Conservation (phyloP, 2,888 invertebrate species). For the Ligdia adustata region DNA sequence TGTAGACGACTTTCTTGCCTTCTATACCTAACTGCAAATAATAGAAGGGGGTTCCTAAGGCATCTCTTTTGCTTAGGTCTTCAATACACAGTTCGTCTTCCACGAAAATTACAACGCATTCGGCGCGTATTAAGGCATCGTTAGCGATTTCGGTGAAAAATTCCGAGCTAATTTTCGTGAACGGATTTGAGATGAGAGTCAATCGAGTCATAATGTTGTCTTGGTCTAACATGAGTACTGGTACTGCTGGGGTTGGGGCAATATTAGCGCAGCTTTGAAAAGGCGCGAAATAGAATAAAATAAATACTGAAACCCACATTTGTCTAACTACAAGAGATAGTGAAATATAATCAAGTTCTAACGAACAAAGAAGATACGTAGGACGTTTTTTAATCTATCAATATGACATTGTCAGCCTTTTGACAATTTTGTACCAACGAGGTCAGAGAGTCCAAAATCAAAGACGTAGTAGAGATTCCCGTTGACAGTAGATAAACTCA, state of each 20-base stretch:
- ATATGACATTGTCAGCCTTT: too few relatives aligned
- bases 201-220: conserved; percentile 41
- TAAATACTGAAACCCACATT: not conserved
- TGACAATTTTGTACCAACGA: too few relatives aligned
- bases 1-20: conserved; percentile 49
- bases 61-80: conserved; percentile 56
- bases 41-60: conserved; percentile 51
- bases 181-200: conserved; percentile 49
- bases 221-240: conserved; percentile 59
- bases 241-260: conserved; percentile 35
- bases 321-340: too few relatives aligned
- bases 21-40: conserved; percentile 46
- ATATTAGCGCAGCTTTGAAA: conserved; percentile 19
- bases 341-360: too few relatives aligned
- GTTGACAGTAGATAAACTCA: too few relatives aligned
- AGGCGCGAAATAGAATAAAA: conserved; percentile 9
- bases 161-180: conserved; percentile 41
- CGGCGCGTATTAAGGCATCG: conserved; percentile 42
- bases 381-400: too few relatives aligned
- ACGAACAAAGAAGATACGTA: too few relatives aligned
- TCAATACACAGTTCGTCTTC: conserved; percentile 61
- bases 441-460: too few relatives aligned
- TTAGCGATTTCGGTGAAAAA: conserved; percentile 50
- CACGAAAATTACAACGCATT: conserved; percentile 54
- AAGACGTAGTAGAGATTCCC: too few relatives aligned